Evolutionary conservation across 2,888 invertebrate species (phyloP).

Genomic region (Quadriops clusia): DNA sequence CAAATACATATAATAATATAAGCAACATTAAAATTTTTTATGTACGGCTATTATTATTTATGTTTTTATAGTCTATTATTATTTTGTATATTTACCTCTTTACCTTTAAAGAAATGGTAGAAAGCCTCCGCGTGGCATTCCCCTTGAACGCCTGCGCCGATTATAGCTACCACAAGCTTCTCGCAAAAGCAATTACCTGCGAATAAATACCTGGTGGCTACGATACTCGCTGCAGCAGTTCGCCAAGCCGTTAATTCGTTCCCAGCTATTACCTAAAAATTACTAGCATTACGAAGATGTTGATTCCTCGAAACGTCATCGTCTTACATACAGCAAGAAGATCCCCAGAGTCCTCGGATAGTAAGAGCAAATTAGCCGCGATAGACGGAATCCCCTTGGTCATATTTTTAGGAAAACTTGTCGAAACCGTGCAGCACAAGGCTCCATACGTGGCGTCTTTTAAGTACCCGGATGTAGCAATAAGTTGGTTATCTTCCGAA

Average conservation of each 20-base stretch:
- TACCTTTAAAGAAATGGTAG: conserved; percentile 36
- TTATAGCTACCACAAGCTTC: conserved; percentile 33
- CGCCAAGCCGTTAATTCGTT: conserved; percentile 45
- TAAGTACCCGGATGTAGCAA: conserved; percentile 40
- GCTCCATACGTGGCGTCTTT: conserved; percentile 22
- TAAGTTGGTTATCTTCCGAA: no score
- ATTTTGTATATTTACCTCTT: no score
- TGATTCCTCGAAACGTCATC: no score
- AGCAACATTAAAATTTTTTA: no score
- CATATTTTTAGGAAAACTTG: conserved; percentile 33
- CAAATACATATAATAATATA: not conserved
- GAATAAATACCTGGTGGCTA: conserved; percentile 43
- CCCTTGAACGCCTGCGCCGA: conserved; percentile 45
- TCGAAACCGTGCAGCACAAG: conserved; percentile 41
- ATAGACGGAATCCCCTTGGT: conserved; percentile 29
- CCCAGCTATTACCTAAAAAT: no score
- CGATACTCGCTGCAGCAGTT: conserved; percentile 45
- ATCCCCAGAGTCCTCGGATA: conserved; percentile 35
- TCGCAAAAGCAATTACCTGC: conserved; percentile 18
- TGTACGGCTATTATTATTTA: no score
- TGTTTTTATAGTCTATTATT: no score
- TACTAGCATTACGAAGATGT: no score
- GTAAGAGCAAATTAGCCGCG: conserved; percentile 37
- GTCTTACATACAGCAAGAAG: conserved; percentile 36
- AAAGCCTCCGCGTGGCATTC: conserved; percentile 41